phyloP scores from a whole-genome alignment of 2,888 invertebrate species.

The Barypeithes pellucidus region DNA sequence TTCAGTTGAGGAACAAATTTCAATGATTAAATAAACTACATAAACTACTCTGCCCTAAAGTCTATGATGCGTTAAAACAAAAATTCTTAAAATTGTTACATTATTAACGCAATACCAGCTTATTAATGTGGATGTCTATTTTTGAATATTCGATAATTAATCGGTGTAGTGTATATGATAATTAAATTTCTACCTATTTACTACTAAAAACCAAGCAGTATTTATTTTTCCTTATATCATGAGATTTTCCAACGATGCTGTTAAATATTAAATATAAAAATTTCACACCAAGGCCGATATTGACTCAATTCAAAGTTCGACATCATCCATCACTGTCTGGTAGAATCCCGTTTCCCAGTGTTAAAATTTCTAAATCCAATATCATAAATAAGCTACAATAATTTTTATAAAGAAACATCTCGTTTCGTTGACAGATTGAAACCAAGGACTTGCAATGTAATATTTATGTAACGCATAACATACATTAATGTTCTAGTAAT shows the following conservation, averaged over 20 bases:
- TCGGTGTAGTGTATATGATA: too few relatives aligned
- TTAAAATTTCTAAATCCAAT: constrained; percentile 12
- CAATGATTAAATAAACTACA: too few relatives aligned
- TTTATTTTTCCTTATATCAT: background rate
- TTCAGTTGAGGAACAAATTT: too few relatives aligned
- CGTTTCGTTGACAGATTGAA: constrained; percentile 4
- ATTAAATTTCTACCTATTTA: background rate
- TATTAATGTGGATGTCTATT: too few relatives aligned
- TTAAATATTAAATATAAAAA: background rate
- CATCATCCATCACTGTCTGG: constrained; percentile 14
- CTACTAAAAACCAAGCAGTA: background rate
- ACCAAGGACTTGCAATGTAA: background rate
- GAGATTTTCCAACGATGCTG: background rate
- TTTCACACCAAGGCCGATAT: background rate
- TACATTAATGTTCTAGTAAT: too few relatives aligned
- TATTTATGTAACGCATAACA: too few relatives aligned
- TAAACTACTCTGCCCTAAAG: too few relatives aligned
- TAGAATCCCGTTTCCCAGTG: constrained; percentile 13
- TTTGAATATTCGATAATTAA: too few relatives aligned
- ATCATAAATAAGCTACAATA: constrained; percentile 8
- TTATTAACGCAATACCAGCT: too few relatives aligned
- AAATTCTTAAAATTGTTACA: too few relatives aligned
- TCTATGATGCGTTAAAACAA: too few relatives aligned
- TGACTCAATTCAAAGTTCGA: constrained; percentile 3
- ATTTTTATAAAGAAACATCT: constrained; percentile 8